Base-by-base conservation (phyloP, 2,113 vertebrate genomes). In the Ciconia maguari region DNA sequence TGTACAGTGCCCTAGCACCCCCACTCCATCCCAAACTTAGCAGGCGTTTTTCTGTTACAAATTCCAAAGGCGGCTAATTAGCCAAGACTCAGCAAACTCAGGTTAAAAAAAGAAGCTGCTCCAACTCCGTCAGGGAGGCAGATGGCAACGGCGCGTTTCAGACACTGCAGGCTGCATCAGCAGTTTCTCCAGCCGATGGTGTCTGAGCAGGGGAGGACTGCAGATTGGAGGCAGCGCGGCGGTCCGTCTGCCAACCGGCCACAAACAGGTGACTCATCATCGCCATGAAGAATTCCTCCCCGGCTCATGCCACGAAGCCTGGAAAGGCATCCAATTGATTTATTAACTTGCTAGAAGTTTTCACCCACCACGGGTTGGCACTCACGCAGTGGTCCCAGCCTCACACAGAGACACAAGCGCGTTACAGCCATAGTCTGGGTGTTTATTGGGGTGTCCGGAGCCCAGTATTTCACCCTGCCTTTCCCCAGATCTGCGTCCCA, bases 11-110 rank as follows among this genome's bases (percentile, higher is more conserved):
- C 94, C 94, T 36, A 91, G 92, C 79, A 94, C 90, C 89, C 93
- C 84, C 76, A 80, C 86, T 81, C 62, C 66, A 92, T 81, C 94
- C 94, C 95, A 97, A 97, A 96, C 82, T 96, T 91, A 96, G 95
- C 78, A 91, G 87, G 82, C 84, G 8, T 72, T 95, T 91, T 90
- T 87, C 81, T 69, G 20, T 65, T 95, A 94, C 84, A 60, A 27
- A 94, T 96, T 95, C 89, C 93, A 97, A 97, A 97, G 93, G 93
- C 91, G 5, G 91, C 64, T 95, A 96, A 97, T 97, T 97, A 97
- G 89, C 83, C 87, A 97, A 95, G 95, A 97, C 95, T 97, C 95
- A 97, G 96, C 94, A 97, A 95, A 95, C 95, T 90, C 68, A 18
- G 75, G 95, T 93, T 97, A 97, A 97, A 96, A 97, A 97, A 95